A percentile compares a stretch with the other conserved stretches of the same genome.
Conservation (phyloP, 1,140 invertebrate species). For the Coenobita brevimanus region DNA sequence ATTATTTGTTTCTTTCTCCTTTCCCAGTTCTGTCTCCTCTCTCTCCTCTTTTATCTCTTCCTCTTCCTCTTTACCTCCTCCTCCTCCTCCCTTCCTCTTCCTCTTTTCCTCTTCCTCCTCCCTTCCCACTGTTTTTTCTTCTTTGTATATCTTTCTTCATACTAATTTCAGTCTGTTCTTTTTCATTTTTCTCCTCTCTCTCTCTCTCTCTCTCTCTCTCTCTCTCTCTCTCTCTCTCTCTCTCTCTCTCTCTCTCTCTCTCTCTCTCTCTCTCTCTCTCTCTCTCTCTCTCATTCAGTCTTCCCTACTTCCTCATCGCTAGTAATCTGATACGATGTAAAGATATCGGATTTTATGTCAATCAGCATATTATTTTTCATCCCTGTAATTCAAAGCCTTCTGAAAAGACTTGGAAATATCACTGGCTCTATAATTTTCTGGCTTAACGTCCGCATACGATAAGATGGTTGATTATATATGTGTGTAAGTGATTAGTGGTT, state of each 20-base stretch:
- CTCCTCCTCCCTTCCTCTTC: background rate
- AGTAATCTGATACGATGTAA: no score
- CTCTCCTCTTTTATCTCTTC: background rate
- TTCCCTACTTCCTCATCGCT: background rate
- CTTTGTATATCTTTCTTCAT: background rate
- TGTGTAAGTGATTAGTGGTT: no score
- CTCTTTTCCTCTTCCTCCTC: background rate
- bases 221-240: background rate
- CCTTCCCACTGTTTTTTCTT: background rate
- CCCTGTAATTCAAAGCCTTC: no score
- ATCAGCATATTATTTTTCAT: no score
- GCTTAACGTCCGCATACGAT: no score
- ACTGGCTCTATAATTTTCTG: no score
- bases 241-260: background rate
- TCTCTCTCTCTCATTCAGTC: no score
- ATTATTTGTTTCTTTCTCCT: background rate
- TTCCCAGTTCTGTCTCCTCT: no score
- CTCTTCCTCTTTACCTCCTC: background rate
- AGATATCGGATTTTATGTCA: no score
- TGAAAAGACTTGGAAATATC: no score
- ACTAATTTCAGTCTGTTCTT: background rate
- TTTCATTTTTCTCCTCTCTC: background rate
- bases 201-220: conserved; percentile 15
- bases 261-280: background rate
- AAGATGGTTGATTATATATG: no score